Base-by-base conservation (phyloP, 2,888 invertebrate genomes). In the Scelioninae gen. 2 region DNA sequence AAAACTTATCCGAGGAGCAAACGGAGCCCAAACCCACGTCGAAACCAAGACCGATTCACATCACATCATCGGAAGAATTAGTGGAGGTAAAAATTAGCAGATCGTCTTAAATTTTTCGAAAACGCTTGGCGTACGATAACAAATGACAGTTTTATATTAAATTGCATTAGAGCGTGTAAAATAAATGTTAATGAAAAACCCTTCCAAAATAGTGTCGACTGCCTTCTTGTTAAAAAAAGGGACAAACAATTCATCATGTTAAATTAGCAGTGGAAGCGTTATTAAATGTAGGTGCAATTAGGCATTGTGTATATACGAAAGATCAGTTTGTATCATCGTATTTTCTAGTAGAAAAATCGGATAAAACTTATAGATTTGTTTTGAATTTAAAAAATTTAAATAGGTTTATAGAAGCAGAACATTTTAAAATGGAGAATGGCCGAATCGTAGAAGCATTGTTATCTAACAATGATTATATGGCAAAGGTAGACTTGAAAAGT, bases 381-480 rank as follows among this genome's bases (percentile, higher is more conserved):
- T 18, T 71, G 6, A 71, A 71, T 39, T 43, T 72, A 7, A 72
- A 65, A 67, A 11, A 41, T 5, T 22, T 72, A 22, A 65, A 65
- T 15, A 10, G 39, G 0, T 72, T 60, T 18, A 11, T 65, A 4
- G 10, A 53, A 11, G 41, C 39, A 1, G 10, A 52, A n/a, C 67
- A 61, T 50, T 72, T 65, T 41, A 72, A 72, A 45, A 46, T 67
- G 48, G 61, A 73, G 45, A 65, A 71, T 37, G 11, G 41, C 2
- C 19, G 55, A 16, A 70, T 53, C 31, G 70, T 41, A n/a, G n/a
- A 45, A 4, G 3, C 18, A 5, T 31, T 52, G 2, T 35, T 69
- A 16, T 57, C 48, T 5, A 13, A 46, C 39, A 35, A 46, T 22
- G 45, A 52, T 16, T 63, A 50, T 13, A 33, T 70, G 37, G 48